Evolutionary conservation across 2,113 vertebrate genomes (phyloP).

Genomic region (Engystomops pustulosus): DNA sequence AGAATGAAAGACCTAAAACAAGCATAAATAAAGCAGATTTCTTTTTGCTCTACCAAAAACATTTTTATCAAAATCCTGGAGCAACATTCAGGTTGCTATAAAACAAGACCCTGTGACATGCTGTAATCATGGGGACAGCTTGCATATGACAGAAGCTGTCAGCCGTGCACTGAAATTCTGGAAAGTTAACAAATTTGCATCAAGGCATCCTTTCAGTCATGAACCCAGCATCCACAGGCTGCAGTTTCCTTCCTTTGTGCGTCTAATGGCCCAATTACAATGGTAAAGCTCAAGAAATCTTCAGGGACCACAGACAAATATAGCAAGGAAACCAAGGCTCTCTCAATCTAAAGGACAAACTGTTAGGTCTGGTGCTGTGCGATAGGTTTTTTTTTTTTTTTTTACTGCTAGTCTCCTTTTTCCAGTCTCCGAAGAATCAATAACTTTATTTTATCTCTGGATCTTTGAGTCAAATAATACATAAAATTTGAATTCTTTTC

Average conservation of each 20-base stretch:
- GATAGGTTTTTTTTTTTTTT: too few species aligned
- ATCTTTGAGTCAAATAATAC: not conserved
- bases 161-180: not conserved
- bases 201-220: not conserved
- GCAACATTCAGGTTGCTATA: not conserved
- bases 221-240: not conserved
- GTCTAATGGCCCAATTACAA: slow-evolving; percentile 41
- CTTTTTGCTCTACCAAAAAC: too few species aligned
- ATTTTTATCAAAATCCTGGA: not conserved
- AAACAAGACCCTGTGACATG: not conserved
- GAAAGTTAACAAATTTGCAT: slow-evolving; percentile 13
- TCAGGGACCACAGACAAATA: slow-evolving; percentile 42
- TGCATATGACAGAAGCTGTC: slow-evolving; percentile 7
- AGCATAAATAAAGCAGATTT: not conserved
- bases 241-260: not conserved
- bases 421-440: slow-evolving; percentile 3
- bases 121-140: not conserved
- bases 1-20: not conserved
- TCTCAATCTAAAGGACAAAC: slow-evolving; percentile 5
- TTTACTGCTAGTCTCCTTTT: not conserved
- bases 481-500: not conserved
- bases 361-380: not conserved
- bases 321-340: slow-evolving; percentile 10
- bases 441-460: not conserved
- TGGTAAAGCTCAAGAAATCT: slow-evolving; percentile 15